Evolutionary conservation across 1,140 invertebrate genomes (phyloP).

Genomic region (Pseudomyrmex sp.): DNA sequence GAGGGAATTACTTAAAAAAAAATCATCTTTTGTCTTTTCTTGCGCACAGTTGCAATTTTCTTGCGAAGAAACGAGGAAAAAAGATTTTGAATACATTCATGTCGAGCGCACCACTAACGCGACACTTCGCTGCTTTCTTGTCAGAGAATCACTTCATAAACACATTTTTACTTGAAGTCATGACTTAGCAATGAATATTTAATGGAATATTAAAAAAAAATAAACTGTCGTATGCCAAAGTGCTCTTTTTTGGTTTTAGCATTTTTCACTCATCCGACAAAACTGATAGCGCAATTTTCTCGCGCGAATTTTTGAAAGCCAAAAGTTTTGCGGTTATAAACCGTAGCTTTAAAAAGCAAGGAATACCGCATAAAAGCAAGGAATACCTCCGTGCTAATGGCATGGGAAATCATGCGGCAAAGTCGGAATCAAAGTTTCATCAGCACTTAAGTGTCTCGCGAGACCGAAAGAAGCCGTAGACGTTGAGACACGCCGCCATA

Average conservation of each 20-base stretch:
- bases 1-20: too few species aligned
- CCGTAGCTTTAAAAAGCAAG: neutral
- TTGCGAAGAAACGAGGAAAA: too few species aligned
- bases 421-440: slow-evolving; percentile 48
- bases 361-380: neutral
- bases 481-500: neutral
- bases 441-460: slow-evolving; percentile 36
- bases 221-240: neutral
- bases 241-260: neutral
- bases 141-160: too few species aligned
- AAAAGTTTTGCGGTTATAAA: too few species aligned
- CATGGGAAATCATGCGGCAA: slow-evolving; percentile 16
- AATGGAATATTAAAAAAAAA: neutral
- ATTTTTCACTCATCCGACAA: neutral
- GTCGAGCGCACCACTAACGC: too few species aligned
- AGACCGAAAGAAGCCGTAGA: slow-evolving; percentile 24
- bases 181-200: too few species aligned
- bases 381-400: slow-evolving; percentile 11
- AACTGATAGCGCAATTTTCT: neutral
- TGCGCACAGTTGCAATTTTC: too few species aligned
- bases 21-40: neutral
- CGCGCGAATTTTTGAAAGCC: neutral
- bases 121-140: too few species aligned
- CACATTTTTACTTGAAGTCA: too few species aligned
- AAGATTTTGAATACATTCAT: too few species aligned